Evolutionary conservation across 1,140 invertebrate species (phyloP).

Genomic region (Drosophila biarmipes): DNA sequence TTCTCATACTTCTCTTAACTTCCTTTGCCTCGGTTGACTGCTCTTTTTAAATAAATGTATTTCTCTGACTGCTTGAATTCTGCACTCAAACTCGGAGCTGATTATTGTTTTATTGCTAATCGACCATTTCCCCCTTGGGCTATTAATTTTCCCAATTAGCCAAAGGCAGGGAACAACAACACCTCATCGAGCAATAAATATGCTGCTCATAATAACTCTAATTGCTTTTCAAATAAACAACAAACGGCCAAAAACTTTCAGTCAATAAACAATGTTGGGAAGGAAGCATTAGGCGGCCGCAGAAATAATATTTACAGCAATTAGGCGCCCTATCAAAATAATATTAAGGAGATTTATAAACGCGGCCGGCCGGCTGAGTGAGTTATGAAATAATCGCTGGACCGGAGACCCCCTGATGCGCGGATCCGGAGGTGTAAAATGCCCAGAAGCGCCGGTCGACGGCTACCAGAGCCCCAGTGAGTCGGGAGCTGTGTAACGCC

Average conservation of each 20-base stretch:
- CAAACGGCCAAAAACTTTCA: slow-evolving; percentile 26
- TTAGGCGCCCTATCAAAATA: slow-evolving; percentile 81
- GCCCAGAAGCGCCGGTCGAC: slow-evolving; percentile 64
- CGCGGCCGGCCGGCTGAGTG: slow-evolving; percentile 30
- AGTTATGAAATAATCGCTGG: slow-evolving; percentile 73
- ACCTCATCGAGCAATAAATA: slow-evolving; percentile 69
- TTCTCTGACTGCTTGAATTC: slow-evolving; percentile 4
- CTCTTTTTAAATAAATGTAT: background rate
- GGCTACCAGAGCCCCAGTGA: slow-evolving; percentile 17
- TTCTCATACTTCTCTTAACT: slow-evolving; percentile 20
- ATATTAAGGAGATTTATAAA: slow-evolving; percentile 83
- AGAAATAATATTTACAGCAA: slow-evolving; percentile 81
- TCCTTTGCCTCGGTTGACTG: slow-evolving; percentile 15
- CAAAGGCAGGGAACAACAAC: slow-evolving; percentile 39
- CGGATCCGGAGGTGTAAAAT: slow-evolving; percentile 66
- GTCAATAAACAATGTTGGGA: slow-evolving; percentile 65
- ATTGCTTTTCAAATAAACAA: slow-evolving; percentile 83
- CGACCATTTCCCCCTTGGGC: slow-evolving; percentile 6
- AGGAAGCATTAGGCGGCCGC: slow-evolving; percentile 52
- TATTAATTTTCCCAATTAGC: slow-evolving; percentile 52
- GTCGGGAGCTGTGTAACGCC: slow-evolving; percentile 36
- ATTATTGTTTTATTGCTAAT: slow-evolving; percentile 57
- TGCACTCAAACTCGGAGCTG: background rate
- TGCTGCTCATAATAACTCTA: slow-evolving; percentile 79
- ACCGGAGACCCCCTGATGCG: slow-evolving; percentile 51